These are phyloP conservation scores for Acestrorhynchus altus DNA, from an alignment of 2,797 vertebrate genomes.

Conservation along the genomic window DNA sequence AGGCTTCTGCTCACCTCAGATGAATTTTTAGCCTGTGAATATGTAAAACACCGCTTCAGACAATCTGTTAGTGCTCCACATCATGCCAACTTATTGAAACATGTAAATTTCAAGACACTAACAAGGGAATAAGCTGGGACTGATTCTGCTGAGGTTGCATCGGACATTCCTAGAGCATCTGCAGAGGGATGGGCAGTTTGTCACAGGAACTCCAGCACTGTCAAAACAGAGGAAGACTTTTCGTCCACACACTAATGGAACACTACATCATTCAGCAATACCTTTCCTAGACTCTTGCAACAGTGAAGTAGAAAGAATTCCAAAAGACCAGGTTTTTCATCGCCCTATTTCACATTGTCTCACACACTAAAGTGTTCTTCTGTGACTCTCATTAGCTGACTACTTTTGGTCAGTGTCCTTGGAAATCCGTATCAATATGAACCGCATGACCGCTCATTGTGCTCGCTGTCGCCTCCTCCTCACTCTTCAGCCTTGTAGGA, in stretches of 20 bases:
- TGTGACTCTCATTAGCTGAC: neutral
- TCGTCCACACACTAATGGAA: slow-evolving; percentile 27
- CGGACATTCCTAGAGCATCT: slow-evolving; percentile 34
- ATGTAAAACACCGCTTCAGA: neutral
- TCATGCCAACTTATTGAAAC: slow-evolving; percentile 22
- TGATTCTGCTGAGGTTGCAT: slow-evolving; percentile 48
- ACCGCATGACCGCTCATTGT: neutral
- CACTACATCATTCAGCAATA: slow-evolving; percentile 32
- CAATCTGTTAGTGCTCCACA: neutral
- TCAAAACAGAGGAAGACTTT: slow-evolving; percentile 24
- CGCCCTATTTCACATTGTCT: neutral
- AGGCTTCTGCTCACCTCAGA: neutral
- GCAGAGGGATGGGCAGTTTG: slow-evolving; percentile 42
- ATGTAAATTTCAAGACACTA: slow-evolving; percentile 7
- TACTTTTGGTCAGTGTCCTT: slow-evolving; percentile 13
- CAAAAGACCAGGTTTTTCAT: neutral
- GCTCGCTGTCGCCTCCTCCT: slow-evolving; percentile 2
- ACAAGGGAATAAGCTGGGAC: slow-evolving; percentile 17
- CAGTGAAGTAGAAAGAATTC: neutral
- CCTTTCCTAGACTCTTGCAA: neutral
- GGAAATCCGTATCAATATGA: neutral
- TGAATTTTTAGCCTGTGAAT: neutral
- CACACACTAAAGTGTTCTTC: neutral
- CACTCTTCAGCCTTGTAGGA: slow-evolving; percentile 8
- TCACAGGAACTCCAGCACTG: slow-evolving; percentile 37